phyloP scores from a whole-genome alignment of 1,140 invertebrate species.

The Oncopodura yosiiana region DNA sequence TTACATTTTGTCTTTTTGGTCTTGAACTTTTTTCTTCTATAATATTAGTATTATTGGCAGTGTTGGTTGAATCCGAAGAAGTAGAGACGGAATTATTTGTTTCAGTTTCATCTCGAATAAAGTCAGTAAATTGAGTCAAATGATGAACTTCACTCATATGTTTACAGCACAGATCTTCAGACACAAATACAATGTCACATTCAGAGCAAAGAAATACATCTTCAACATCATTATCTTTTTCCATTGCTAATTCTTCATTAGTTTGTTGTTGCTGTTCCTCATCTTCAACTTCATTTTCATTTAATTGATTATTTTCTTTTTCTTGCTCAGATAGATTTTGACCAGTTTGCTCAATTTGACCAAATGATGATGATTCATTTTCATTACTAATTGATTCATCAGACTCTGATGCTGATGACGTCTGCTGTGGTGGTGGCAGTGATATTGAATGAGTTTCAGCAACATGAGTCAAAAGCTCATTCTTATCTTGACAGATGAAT shows the following conservation, averaged over 20 bases:
- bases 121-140: slow-evolving; percentile 19
- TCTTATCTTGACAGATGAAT: slow-evolving; percentile 18
- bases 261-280: neutral
- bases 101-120: slow-evolving; percentile 25
- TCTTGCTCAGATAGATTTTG: neutral
- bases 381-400: neutral
- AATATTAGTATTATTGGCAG: neutral
- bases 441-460: slow-evolving; percentile 6
- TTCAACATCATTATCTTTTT: neutral
- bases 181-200: slow-evolving; percentile 25
- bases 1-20: neutral
- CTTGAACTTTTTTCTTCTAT: neutral
- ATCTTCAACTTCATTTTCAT: neutral
- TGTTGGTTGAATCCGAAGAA: neutral
- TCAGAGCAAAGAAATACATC: slow-evolving; percentile 28
- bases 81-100: neutral
- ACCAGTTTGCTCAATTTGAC: neutral
- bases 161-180: slow-evolving; percentile 23
- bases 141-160: slow-evolving; percentile 28
- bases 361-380: neutral
- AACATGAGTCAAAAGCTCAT: slow-evolving; percentile 5
- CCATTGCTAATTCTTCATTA: neutral
- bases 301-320: neutral
- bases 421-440: too few relatives aligned
- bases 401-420: too few relatives aligned